These are phyloP conservation scores for Ypsolopha scabrella DNA, from an alignment of 2,888 invertebrate species.

Conservation along the genomic window DNA sequence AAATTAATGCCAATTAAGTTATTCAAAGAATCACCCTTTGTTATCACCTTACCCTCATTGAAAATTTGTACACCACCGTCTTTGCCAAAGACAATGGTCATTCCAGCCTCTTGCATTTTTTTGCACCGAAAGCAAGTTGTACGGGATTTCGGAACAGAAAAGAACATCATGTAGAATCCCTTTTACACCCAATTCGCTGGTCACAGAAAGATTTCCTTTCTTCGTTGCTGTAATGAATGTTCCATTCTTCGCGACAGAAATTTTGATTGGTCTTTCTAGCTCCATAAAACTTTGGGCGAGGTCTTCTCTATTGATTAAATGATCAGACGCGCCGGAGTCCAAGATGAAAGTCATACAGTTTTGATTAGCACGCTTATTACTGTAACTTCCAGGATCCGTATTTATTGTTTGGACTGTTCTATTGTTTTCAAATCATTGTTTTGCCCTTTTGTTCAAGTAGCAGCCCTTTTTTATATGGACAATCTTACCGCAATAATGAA, in stretches of 20 bases:
- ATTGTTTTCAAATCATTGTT: conserved; percentile 6
- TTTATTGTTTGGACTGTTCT: conserved; percentile 5
- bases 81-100: too few species aligned
- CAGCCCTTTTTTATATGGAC: too few species aligned
- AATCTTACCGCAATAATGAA: too few species aligned
- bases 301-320: conserved; percentile 15
- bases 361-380: neutral
- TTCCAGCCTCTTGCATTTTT: too few species aligned
- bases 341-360: conserved; percentile 11
- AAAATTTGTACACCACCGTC: conserved; percentile 16
- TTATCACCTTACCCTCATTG: conserved; percentile 8
- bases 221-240: conserved; percentile 21
- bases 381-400: neutral
- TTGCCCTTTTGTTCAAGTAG: too few species aligned
- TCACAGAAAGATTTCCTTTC: conserved; percentile 19
- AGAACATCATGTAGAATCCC: conserved; percentile 16
- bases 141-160: conserved; percentile 21
- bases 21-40: conserved; percentile 10
- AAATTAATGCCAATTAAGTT: conserved; percentile 4
- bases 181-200: conserved; percentile 15
- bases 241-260: conserved; percentile 22
- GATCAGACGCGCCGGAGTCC: too few species aligned
- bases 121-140: conserved; percentile 25
- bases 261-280: conserved; percentile 18
- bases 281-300: conserved; percentile 10